These are phyloP conservation scores for Chloroclystis v-ata DNA, from an alignment of 2,888 invertebrate species.

Conservation along the genomic window DNA sequence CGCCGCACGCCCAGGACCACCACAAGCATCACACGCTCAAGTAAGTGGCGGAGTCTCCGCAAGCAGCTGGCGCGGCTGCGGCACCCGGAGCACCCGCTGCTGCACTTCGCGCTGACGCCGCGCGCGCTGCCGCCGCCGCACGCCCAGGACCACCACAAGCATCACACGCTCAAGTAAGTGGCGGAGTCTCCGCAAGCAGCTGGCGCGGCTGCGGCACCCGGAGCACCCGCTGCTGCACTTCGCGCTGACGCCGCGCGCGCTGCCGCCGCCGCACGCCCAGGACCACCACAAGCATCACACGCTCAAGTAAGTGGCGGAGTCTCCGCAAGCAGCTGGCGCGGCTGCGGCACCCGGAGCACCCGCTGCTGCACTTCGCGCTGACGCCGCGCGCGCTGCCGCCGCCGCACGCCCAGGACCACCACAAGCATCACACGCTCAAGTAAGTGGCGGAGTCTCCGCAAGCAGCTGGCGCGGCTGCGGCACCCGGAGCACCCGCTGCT, in stretches of 20 bases:
- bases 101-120: conserved; percentile 95
- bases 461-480: conserved; percentile 88
- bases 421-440: conserved; percentile 95
- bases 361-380: conserved; percentile 95
- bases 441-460: conserved; percentile 82
- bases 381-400: conserved; percentile 85
- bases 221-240: conserved; percentile 92
- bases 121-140: conserved; percentile 82
- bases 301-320: conserved; percentile 81
- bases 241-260: conserved; percentile 89
- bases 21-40: conserved; percentile 98
- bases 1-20: conserved; percentile 83
- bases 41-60: conserved; percentile 93
- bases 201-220: conserved; percentile 92
- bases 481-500: conserved; percentile 92
- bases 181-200: conserved; percentile 86
- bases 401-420: conserved; percentile 84
- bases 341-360: conserved; percentile 91
- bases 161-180: conserved; percentile 88
- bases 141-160: conserved; percentile 89
- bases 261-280: conserved; percentile 82
- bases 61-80: conserved; percentile 90
- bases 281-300: conserved; percentile 94
- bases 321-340: conserved; percentile 91
- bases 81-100: conserved; percentile 91